These are phyloP conservation scores for Sipha flava DNA, from an alignment of 1,140 invertebrate species.

Conservation along the genomic window DNA sequence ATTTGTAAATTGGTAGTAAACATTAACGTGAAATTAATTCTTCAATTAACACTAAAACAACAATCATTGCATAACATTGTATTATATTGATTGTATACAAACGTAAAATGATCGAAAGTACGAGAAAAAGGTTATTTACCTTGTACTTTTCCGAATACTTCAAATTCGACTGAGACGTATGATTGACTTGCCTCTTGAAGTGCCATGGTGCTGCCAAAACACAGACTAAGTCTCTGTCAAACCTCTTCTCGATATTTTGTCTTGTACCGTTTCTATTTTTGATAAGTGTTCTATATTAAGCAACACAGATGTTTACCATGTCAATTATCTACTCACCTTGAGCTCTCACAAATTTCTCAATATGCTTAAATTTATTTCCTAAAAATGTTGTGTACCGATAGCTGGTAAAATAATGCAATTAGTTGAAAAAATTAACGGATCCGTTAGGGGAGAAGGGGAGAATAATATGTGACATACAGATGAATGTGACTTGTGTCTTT, in stretches of 20 bases:
- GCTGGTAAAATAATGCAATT: too few relatives aligned
- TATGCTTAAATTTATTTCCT: background rate
- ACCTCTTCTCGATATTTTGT: background rate
- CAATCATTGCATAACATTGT: too few relatives aligned
- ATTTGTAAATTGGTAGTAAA: too few relatives aligned
- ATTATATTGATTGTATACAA: too few relatives aligned
- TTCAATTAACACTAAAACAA: too few relatives aligned
- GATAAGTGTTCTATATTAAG: conserved; percentile 19
- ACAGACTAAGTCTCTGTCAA: conserved; percentile 3
- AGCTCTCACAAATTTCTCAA: background rate
- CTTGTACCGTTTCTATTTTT: conserved; percentile 13
- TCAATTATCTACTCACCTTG: conserved; percentile 12
- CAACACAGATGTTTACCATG: conserved; percentile 20
- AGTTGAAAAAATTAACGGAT: too few relatives aligned
- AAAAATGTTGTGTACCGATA: background rate
- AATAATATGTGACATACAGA: too few relatives aligned
- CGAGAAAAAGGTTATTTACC: conserved; percentile 48
- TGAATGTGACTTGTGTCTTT: background rate
- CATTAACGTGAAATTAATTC: too few relatives aligned
- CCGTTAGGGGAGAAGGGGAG: too few relatives aligned
- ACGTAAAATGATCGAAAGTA: background rate
- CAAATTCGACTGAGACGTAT: conserved; percentile 73
- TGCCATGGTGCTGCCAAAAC: conserved; percentile 23
- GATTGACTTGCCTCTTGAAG: conserved; percentile 36
- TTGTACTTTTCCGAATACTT: conserved; percentile 81